Percentiles rank a stretch among this genome's conserved stretches.
Evolutionary conservation across 1,140 invertebrate genomes (phyloP).

Genomic region (Bombus consobrinus): DNA sequence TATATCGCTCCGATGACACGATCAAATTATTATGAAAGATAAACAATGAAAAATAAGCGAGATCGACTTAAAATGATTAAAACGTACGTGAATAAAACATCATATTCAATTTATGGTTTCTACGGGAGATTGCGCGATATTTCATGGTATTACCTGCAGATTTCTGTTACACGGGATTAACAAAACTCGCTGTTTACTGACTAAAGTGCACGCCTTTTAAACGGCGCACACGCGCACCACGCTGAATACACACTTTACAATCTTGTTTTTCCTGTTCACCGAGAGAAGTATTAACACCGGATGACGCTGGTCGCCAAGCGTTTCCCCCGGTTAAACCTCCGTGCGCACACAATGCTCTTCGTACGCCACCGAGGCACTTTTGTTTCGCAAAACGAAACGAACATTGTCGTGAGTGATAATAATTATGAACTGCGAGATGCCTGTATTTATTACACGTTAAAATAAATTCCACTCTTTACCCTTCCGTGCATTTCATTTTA

Average conservation of each 20-base stretch:
- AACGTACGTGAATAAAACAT: neutral
- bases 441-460: neutral
- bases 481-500: neutral
- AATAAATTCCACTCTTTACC: neutral
- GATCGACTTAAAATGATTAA: neutral
- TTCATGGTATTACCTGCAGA: neutral
- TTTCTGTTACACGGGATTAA: neutral
- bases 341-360: conserved; percentile 11
- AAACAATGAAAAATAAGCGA: neutral
- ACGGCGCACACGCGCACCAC: neutral
- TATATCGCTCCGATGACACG: neutral
- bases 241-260: conserved; percentile 13
- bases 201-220: conserved; percentile 10
- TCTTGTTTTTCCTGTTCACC: conserved; percentile 26
- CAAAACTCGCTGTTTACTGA: conserved; percentile 1
- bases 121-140: neutral
- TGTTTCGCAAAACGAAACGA: conserved; percentile 13
- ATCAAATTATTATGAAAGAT: neutral
- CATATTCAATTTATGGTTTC: neutral
- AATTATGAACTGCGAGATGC: conserved; percentile 11
- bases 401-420: conserved; percentile 21
- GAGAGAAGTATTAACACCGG: conserved; percentile 32
- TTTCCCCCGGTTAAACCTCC: conserved; percentile 15
- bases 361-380: conserved; percentile 9
- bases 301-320: conserved; percentile 10